Conservation (phyloP, 2,113 vertebrate genomes). For the Anguilla rostrata region DNA sequence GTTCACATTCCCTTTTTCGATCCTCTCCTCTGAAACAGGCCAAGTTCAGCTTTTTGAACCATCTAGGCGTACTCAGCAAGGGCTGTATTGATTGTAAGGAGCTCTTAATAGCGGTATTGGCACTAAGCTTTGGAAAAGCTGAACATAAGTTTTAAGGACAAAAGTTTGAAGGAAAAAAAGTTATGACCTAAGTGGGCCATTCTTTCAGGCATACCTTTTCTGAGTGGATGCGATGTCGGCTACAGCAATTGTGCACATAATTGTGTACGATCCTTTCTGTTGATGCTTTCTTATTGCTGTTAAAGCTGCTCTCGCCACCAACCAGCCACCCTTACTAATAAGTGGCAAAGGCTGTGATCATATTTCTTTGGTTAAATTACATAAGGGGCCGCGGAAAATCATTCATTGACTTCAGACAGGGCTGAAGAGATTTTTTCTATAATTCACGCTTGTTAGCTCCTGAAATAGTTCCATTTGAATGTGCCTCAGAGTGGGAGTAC, state of each 20-base stretch:
- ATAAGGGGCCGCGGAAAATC: not conserved
- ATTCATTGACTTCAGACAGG: not conserved
- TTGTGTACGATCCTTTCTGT: not conserved
- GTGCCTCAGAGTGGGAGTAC: not conserved
- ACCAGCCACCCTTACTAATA: not conserved
- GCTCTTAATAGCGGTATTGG: not conserved
- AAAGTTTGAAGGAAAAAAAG: not conserved
- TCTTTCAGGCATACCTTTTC: not conserved
- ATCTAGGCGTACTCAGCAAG: not conserved
- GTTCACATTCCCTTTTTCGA: conserved; percentile 20
- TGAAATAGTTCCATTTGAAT: not conserved
- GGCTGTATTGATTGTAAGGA: not conserved
- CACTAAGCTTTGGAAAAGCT: not conserved
- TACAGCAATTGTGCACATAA: not conserved
- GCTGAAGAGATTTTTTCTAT: not conserved
- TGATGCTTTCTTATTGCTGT: not conserved
- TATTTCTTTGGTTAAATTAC: not conserved
- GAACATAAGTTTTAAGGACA: not conserved
- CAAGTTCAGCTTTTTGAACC: conserved; percentile 15
- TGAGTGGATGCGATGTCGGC: not conserved
- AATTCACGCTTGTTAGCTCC: not conserved
- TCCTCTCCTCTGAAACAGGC: conserved; percentile 5
- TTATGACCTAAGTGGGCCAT: not conserved
- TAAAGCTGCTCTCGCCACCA: not conserved
- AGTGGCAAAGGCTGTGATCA: not conserved